Evolutionary conservation across 2,888 invertebrate genomes (phyloP).

Genomic region (Cephalotes varians): DNA sequence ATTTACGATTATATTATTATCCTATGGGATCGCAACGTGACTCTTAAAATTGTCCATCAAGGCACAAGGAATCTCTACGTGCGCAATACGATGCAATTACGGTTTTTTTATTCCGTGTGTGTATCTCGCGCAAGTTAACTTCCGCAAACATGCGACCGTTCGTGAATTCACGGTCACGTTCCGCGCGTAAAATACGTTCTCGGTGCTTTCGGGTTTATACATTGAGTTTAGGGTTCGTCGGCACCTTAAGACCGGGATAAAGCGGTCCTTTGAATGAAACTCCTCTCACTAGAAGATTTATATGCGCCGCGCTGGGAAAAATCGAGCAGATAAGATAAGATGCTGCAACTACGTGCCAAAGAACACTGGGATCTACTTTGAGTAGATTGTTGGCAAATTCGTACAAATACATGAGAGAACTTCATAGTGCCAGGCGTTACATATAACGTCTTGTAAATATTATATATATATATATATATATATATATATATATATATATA

Average conservation of each 20-base stretch:
- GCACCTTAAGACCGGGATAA: constrained; percentile 55
- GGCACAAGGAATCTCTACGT: background rate
- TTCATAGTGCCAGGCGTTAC: constrained; percentile 4
- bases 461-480: background rate
- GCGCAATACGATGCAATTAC: constrained; percentile 39
- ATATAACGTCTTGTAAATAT: background rate
- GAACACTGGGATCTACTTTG: constrained; percentile 37
- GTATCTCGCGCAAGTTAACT: constrained; percentile 45
- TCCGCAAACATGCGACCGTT: constrained; percentile 42
- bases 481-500: background rate
- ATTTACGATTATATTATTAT: background rate
- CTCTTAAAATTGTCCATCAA: constrained; percentile 7
- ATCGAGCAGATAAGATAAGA: constrained; percentile 46
- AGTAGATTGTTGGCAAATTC: constrained; percentile 45
- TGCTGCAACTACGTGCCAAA: constrained; percentile 48
- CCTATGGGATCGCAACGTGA: background rate
- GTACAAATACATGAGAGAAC: constrained; percentile 28
- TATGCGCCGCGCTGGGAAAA: constrained; percentile 57
- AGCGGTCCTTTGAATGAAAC: constrained; percentile 63
- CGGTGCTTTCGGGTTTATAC: constrained; percentile 72
- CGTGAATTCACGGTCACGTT: constrained; percentile 80
- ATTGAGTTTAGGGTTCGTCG: constrained; percentile 73
- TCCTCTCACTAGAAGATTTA: constrained; percentile 67
- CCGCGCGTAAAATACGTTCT: constrained; percentile 81
- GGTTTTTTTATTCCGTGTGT: constrained; percentile 34